Evolutionary conservation across 2,888 invertebrate species (phyloP), one percentile per base, ranked within the genome.

Genomic region (Dasysyrphus tricinctus): DNA sequence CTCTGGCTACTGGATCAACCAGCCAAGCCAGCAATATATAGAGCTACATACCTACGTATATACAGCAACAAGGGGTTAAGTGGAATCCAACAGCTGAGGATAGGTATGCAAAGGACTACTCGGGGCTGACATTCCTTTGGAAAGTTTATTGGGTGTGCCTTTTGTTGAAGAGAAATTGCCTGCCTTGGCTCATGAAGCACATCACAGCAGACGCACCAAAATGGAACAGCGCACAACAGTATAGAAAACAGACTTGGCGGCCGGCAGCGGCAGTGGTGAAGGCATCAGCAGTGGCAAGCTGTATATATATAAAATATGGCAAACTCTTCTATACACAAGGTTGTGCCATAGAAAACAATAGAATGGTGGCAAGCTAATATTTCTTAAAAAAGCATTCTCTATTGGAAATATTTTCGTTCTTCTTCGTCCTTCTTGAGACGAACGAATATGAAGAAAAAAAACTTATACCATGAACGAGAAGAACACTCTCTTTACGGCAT

Each of bases 41-140:
- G n/a, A 32, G 5, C 39, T 3, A 2, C 0, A 32, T 14, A 56
- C n/a, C n/a, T 32, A 34, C 32, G 7, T 54, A 59, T 37, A 59
- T 37, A 19, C 69, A 80, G 81, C 85, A 85, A 85, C 77, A 81
- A 85, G 81, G 85, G 85, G 85, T 85, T 85, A 85, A 85, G 77
- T 85, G 81, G 81, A 85, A 74, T 74, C 73, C 69, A 74, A 73
- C 81, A 74, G 81, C 74, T 73, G 69, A 51, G 69, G 69, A 65
- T 57, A 69, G 69, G 63, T 57, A 69, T 67, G 69, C 39, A 67
- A 34, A 49, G 37, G 78, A 49, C 37, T 73, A 51, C 57, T 67
- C 34, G 72, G 37, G 70, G 67, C 80, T 80, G 80, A 49, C 85
- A 77, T 81, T 80, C 85, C 81, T 80, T 81, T 85, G 56, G 39